Percentiles rank a stretch among this genome's conserved stretches.
Conservation (phyloP, 2,888 invertebrate genomes). For the Torymus tubicola region DNA sequence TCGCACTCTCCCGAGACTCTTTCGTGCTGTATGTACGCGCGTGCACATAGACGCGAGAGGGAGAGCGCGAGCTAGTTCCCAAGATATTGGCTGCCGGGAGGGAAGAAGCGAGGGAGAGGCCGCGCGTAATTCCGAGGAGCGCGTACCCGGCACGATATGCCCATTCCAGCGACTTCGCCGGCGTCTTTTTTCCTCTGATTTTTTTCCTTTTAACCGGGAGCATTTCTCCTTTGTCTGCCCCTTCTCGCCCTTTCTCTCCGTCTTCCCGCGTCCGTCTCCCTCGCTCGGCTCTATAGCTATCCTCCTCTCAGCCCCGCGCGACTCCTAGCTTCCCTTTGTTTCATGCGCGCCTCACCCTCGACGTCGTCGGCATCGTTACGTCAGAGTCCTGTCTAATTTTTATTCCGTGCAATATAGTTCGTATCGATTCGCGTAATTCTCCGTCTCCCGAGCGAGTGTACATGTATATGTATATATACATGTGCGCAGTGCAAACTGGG, state of each 20-base stretch:
- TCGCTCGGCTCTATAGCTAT: conserved; percentile 20
- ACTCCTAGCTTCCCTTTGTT: conserved; percentile 51
- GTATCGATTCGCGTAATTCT: conserved; percentile 50
- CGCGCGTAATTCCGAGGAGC: conserved; percentile 37
- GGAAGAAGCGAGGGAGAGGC: conserved; percentile 11
- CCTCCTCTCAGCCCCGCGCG: conserved; percentile 13
- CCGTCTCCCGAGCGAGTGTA: background rate
- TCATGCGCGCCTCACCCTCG: conserved; percentile 32
- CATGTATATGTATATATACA: background rate
- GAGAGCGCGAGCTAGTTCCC: conserved; percentile 44
- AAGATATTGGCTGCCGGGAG: conserved; percentile 43
- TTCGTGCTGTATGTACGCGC: background rate
- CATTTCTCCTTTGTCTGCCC: conserved; percentile 43
- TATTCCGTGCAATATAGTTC: conserved; percentile 51
- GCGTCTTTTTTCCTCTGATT: conserved; percentile 29
- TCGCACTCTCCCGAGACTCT: background rate
- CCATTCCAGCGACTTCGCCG: conserved; percentile 23
- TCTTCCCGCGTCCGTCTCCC: conserved; percentile 35
- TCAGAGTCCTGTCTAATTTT: conserved; percentile 51
- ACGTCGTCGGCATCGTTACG: conserved; percentile 33
- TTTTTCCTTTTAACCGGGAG: conserved; percentile 47
- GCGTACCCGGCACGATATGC: conserved; percentile 26
- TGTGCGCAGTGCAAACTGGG: background rate
- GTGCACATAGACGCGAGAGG: background rate
- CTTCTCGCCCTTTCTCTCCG: conserved; percentile 30